Evolutionary conservation across 2,797 vertebrate genomes (phyloP).

Genomic region (Macrochelys suwanniensis): DNA sequence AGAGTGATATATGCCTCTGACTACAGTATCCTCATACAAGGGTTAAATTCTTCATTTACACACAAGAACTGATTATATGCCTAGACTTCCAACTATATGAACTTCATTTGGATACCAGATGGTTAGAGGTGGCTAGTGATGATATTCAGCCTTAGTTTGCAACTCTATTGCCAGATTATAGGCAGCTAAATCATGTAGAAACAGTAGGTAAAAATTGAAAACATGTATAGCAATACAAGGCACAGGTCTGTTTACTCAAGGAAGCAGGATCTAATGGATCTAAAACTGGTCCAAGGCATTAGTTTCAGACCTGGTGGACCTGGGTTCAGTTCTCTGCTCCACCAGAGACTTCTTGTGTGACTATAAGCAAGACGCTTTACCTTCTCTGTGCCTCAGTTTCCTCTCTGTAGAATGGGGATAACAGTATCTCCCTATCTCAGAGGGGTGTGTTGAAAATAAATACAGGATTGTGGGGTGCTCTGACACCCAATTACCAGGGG

Average conservation of each 20-base stretch:
- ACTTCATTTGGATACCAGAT: background rate
- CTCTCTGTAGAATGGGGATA: background rate
- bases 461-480: too few relatives aligned
- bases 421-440: background rate
- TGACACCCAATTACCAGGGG: rapidly evolving
- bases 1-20: rapidly evolving
- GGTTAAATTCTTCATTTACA: rapidly evolving
- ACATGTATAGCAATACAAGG: rapidly evolving
- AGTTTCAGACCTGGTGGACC: background rate
- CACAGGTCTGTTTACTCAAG: background rate
- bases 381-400: background rate
- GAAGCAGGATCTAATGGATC: background rate
- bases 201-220: background rate
- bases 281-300: background rate
- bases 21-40: background rate
- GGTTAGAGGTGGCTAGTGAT: background rate
- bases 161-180: background rate
- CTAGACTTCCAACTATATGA: background rate
- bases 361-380: background rate
- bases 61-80: background rate
- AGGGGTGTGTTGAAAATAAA: background rate
- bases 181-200: background rate
- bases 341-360: rapidly evolving
- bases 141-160: background rate
- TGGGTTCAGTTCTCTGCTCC: background rate